Evolutionary conservation across 2,113 vertebrate genomes (phyloP), one percentile per base, ranked within the genome.

Genomic region (Pavo muticus): DNA sequence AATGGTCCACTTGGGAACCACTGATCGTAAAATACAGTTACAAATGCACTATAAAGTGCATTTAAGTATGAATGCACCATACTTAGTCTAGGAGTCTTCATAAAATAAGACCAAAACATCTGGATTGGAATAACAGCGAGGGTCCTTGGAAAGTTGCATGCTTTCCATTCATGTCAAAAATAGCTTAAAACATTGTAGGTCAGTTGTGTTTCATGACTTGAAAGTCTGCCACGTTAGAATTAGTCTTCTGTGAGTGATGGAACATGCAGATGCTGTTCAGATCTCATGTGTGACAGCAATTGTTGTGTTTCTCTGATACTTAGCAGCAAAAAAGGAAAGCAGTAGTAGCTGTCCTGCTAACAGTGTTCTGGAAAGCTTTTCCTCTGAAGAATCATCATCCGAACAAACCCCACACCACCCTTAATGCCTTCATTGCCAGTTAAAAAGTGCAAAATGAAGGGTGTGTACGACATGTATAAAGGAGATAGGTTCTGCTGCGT

Each of bases 1-100:
- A 80, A 19, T 0, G 14, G 11, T 65, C 6, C 5, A 45, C 0
- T 61, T 61, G 37, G 13, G 5, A 73, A 30, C 5, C 15, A 4
- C 9, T 65, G 32, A 48, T 47, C 8, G 16, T 63, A 45, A 68
- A 71, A 17, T 11, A 4, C 0, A 0, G 25, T 61, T 54, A 59
- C 1, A 60, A 4, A 44, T 60, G 11, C 4, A 11, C 5, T 63
- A 87, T 9, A 42, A 44, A 11, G 25, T 27, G 25, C 50, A 52
- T 52, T 52, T 52, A 27, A 27, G 24, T 24, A 52, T 52, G 14
- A 27, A 27, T 25, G 25, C 25, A 52, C 50, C 25, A 52, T 52
- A 52, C 50, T 52, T 54, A 32, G 24, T 39, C 7, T 39, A 42
- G 57, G 39, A 74, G 19, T 68, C 29, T 59, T 87, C 9, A 0